A percentile compares a stretch with the other conserved stretches of the same genome.
Conservation (phyloP, 2,113 vertebrate genomes). For the Cervus canadensis region DNA sequence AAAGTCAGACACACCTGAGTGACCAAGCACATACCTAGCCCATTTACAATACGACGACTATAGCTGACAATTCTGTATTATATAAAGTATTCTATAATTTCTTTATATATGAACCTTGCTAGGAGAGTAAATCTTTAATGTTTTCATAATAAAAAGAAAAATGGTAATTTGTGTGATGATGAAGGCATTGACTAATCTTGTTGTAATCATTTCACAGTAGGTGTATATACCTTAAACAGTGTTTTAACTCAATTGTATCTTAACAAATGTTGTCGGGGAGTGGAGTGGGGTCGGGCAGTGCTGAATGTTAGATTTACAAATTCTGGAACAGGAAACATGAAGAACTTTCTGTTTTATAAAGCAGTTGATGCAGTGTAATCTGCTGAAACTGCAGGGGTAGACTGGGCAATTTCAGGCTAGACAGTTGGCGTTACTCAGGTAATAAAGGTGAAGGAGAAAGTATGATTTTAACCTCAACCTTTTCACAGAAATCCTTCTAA, state of each 20-base stretch:
- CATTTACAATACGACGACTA: neutral
- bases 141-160: neutral
- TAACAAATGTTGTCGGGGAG: neutral
- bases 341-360: neutral
- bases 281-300: neutral
- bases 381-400: neutral
- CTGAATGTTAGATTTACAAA: neutral
- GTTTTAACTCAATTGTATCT: neutral
- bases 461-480: neutral
- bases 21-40: neutral
- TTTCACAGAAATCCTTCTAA: neutral
- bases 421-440: neutral
- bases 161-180: neutral
- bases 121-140: neutral
- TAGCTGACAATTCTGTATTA: neutral
- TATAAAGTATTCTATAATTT: neutral
- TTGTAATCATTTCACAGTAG: neutral
- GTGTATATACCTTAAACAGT: neutral
- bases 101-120: neutral
- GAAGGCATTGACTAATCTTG: neutral
- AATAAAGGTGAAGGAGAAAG: neutral
- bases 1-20: neutral
- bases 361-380: neutral
- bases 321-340: neutral
- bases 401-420: neutral